These are phyloP conservation scores for Sarcoramphus papa DNA, from an alignment of 2,797 vertebrate genomes.

Conservation along the genomic window DNA sequence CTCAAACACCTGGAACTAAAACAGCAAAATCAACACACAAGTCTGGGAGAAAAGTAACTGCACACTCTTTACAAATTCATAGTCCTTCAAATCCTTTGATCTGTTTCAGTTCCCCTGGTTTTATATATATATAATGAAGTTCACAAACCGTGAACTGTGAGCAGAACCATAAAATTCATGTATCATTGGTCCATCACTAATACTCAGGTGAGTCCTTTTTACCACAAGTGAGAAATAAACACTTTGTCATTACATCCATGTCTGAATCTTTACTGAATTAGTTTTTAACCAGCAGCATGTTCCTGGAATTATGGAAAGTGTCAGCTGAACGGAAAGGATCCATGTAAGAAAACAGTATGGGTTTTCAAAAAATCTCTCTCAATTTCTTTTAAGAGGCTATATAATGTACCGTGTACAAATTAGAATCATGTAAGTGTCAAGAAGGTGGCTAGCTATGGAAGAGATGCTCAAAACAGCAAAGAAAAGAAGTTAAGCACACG, in stretches of 20 bases:
- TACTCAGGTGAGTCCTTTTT: neutral
- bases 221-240: neutral
- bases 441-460: neutral
- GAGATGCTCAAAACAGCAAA: neutral
- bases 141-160: neutral
- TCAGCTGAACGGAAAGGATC: neutral
- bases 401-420: rapidly evolving
- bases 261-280: neutral
- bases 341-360: neutral
- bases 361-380: neutral
- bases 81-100: neutral
- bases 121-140: neutral
- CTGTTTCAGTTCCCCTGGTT: neutral
- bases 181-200: neutral
- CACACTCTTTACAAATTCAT: neutral
- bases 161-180: neutral
- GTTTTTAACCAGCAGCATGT: neutral
- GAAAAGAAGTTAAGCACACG: neutral
- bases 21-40: neutral
- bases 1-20: neutral
- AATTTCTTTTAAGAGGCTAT: neutral
- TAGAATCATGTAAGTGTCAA: neutral
- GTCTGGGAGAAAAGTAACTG: neutral
- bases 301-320: neutral
- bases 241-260: neutral